These are phyloP conservation scores for Urophycis tenuis DNA, from an alignment of 2,797 vertebrate species.

Conservation along the genomic window DNA sequence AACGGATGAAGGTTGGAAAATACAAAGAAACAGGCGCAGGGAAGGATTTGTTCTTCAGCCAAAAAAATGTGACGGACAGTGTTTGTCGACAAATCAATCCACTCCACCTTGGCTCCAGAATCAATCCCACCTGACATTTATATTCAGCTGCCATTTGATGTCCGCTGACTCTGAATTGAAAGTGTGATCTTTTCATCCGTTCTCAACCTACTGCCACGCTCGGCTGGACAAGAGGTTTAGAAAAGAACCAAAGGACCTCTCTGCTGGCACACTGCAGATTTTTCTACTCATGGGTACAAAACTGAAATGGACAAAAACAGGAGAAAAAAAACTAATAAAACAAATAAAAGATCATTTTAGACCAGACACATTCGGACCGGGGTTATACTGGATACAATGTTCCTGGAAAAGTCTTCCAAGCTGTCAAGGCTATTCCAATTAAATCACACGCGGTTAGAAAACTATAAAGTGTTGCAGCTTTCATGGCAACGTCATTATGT, in stretches of 20 bases:
- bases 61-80: neutral
- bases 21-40: neutral
- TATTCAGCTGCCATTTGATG: neutral
- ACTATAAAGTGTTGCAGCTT: neutral
- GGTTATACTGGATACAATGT: neutral
- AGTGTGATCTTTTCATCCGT: slow-evolving; percentile 23
- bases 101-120: slow-evolving; percentile 4
- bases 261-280: no score
- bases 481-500: neutral
- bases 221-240: neutral
- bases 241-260: neutral
- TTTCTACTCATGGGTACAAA: neutral
- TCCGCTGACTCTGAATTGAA: slow-evolving; percentile 18
- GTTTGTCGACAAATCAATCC: neutral
- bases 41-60: neutral
- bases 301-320: neutral
- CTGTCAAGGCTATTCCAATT: neutral
- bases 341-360: neutral
- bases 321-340: neutral
- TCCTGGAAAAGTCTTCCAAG: neutral
- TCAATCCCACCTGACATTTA: slow-evolving; percentile 42
- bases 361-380: neutral
- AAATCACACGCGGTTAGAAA: neutral
- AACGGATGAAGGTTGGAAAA: neutral
- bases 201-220: neutral